Conservation (phyloP, 2,113 vertebrate genomes). For the Formicarius rufipectus region DNA sequence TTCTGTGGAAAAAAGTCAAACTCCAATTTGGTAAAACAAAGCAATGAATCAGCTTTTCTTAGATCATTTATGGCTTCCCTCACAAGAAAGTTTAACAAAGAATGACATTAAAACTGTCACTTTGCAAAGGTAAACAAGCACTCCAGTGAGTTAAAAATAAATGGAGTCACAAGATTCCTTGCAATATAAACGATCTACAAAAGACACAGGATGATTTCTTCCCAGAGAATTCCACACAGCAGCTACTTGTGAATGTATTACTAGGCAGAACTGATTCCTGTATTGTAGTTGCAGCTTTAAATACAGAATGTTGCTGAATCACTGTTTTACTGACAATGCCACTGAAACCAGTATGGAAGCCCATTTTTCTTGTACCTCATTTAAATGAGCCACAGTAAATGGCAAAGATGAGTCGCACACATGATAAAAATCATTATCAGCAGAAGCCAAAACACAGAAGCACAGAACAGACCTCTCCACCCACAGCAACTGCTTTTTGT, state of each 20-base stretch:
- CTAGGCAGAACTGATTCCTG: not conserved
- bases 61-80: not conserved
- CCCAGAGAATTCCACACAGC: not conserved
- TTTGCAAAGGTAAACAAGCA: slow-evolving; percentile 25
- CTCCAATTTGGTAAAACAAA: not conserved
- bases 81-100: not conserved
- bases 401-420: not conserved
- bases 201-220: not conserved
- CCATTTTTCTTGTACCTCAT: not conserved
- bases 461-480: not conserved
- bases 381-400: not conserved
- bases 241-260: not conserved
- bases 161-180: not conserved
- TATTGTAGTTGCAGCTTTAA: not conserved
- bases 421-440: not conserved
- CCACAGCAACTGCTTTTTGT: not conserved
- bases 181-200: not conserved
- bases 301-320: not conserved
- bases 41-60: not conserved
- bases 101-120: not conserved
- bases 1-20: not conserved
- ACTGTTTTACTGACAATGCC: not conserved
- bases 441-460: not conserved
- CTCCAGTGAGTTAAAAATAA: slow-evolving; percentile 32
- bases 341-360: not conserved